Evolutionary conservation across 1,140 invertebrate genomes (phyloP).

Genomic region (Ceratina japonica): DNA sequence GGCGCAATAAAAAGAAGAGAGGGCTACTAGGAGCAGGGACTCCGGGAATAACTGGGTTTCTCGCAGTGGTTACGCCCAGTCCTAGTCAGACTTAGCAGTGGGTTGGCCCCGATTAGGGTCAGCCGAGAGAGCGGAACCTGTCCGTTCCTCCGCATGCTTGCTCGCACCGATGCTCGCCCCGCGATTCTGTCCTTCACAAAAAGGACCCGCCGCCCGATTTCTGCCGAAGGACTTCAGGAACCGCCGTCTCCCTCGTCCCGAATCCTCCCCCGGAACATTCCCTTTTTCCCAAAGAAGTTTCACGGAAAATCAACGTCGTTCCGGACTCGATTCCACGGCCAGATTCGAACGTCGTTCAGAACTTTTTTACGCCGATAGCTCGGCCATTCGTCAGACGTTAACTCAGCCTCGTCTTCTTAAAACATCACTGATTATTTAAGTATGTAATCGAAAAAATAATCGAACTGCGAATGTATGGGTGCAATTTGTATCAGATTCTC

Average conservation of each 20-base stretch:
- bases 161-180: constrained; percentile 43
- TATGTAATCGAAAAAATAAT: not conserved
- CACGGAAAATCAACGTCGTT: constrained; percentile 32
- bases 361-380: not conserved
- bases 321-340: not conserved
- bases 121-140: constrained; percentile 53
- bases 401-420: not conserved
- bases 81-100: constrained; percentile 65
- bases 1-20: constrained; percentile 44
- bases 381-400: not conserved
- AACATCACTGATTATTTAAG: not conserved
- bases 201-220: constrained; percentile 38
- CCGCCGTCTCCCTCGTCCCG: constrained; percentile 20
- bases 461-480: not conserved
- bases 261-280: not conserved
- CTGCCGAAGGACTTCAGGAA: constrained; percentile 17
- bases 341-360: not conserved
- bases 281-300: constrained; percentile 15
- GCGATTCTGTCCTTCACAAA: constrained; percentile 53
- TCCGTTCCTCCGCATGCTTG: constrained; percentile 10
- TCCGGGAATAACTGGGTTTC: constrained; percentile 45
- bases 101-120: constrained; percentile 68
- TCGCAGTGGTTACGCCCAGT: constrained; percentile 72
- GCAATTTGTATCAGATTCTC: not conserved
- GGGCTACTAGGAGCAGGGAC: constrained; percentile 8